Conservation (phyloP, 2,888 invertebrate species). For the Himalopsyche tibetana region DNA sequence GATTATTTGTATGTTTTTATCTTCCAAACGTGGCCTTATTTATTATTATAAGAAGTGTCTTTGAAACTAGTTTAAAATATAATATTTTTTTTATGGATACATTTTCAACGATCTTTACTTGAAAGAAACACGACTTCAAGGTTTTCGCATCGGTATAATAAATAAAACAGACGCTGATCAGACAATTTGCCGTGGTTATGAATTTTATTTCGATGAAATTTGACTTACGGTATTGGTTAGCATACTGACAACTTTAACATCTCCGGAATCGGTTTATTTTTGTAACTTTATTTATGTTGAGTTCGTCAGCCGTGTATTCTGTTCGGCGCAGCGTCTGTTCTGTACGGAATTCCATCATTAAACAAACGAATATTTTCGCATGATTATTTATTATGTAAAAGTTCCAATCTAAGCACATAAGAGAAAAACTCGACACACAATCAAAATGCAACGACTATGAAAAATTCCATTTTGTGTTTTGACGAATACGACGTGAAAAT, state of each 20-base stretch:
- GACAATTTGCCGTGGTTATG: slow-evolving; percentile 5
- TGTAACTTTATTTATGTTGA: slow-evolving; percentile 64
- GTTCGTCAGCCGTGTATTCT: slow-evolving; percentile 64
- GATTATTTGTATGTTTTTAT: too few relatives aligned
- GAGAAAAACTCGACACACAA: too few relatives aligned
- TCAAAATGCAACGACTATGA: too few relatives aligned
- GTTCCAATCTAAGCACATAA: background rate
- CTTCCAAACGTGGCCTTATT: too few relatives aligned
- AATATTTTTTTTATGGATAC: too few relatives aligned
- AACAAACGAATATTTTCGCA: slow-evolving; percentile 22
- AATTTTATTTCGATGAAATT: slow-evolving; percentile 34
- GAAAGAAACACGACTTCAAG: too few relatives aligned
- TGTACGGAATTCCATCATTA: slow-evolving; percentile 48
- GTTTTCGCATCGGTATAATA: too few relatives aligned
- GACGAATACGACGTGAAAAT: too few relatives aligned
- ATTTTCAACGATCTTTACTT: too few relatives aligned
- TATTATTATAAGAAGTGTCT: too few relatives aligned
- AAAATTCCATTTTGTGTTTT: too few relatives aligned
- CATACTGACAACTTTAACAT: slow-evolving; percentile 57
- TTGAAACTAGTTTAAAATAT: too few relatives aligned
- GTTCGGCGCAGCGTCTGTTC: slow-evolving; percentile 50
- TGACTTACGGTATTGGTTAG: slow-evolving; percentile 50
- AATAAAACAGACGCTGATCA: background rate
- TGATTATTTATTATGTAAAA: background rate
- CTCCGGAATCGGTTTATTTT: slow-evolving; percentile 63